A percentile compares a stretch with the other conserved stretches of the same genome.
Evolutionary conservation across 2,113 vertebrate species (phyloP).

Genomic region (Sterna hirundo): DNA sequence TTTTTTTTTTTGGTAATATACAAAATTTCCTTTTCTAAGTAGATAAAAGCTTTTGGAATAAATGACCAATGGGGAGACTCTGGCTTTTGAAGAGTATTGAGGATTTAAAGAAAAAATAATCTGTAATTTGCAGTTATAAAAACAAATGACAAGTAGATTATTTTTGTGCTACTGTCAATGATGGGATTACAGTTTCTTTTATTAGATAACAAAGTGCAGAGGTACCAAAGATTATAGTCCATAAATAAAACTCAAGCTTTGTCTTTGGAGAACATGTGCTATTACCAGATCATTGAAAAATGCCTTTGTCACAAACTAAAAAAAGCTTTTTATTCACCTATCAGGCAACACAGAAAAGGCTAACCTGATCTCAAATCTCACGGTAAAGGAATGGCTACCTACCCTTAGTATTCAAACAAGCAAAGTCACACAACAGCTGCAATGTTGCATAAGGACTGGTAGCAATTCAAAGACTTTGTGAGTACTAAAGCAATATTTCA

Average conservation of each 20-base stretch:
- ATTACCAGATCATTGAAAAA: background rate
- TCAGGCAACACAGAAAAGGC: background rate
- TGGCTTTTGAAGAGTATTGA: background rate
- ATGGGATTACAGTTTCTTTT: background rate
- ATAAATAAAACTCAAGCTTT: background rate
- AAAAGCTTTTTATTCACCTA: background rate
- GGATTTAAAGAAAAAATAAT: background rate
- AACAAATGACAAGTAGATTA: background rate
- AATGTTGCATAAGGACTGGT: background rate
- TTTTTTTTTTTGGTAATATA: background rate
- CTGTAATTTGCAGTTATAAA: slow-evolving; percentile 39
- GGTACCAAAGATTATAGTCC: background rate
- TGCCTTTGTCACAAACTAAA: background rate
- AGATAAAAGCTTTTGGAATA: background rate
- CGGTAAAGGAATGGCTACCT: background rate
- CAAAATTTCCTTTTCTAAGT: background rate
- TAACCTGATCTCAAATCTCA: background rate
- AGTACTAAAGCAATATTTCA: background rate
- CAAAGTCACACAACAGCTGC: background rate
- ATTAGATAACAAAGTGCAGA: background rate
- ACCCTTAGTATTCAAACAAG: background rate
- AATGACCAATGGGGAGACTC: background rate
- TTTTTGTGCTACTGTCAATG: background rate
- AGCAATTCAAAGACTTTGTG: background rate
- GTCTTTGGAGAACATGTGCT: background rate